A percentile compares a stretch with the other conserved stretches of the same genome.
Conservation (phyloP, 2,888 invertebrate genomes). For the Cyrtodaria siliqua region DNA sequence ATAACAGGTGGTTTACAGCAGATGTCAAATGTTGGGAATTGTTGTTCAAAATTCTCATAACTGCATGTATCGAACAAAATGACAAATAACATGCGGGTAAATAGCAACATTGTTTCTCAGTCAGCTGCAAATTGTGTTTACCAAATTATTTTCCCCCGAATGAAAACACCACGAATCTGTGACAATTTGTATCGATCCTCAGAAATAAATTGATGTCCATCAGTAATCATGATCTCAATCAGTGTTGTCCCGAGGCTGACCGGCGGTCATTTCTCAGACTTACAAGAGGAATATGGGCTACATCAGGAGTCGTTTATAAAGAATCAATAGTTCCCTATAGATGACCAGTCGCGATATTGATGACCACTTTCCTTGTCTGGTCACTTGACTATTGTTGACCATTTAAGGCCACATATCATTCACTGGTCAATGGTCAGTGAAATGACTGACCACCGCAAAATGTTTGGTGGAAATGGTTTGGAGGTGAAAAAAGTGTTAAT, state of each 20-base stretch:
- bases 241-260: slow-evolving; percentile 5
- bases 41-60: no score
- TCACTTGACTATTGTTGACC: slow-evolving; percentile 37
- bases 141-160: no score
- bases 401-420: slow-evolving; percentile 25
- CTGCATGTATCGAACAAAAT: no score
- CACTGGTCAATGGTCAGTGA: slow-evolving; percentile 6
- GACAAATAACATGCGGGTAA: no score
- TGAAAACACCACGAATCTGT: slow-evolving; percentile 9
- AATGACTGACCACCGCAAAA: neutral
- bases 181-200: slow-evolving; percentile 24
- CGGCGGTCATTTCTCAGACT: slow-evolving; percentile 23
- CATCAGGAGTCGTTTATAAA: slow-evolving; percentile 34
- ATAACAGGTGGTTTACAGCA: no score
- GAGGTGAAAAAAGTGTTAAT: no score
- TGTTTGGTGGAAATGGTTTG: neutral
- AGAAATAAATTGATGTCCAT: slow-evolving; percentile 17
- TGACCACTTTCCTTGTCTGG: slow-evolving; percentile 33
- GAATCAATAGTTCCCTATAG: slow-evolving; percentile 40
- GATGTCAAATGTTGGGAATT: no score
- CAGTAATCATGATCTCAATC: slow-evolving; percentile 10
- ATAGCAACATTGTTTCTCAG: no score
- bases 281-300: slow-evolving; percentile 38
- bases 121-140: no score
- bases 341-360: slow-evolving; percentile 41